phyloP scores from a whole-genome alignment of 2,888 invertebrate species.

The Biston betularia region DNA sequence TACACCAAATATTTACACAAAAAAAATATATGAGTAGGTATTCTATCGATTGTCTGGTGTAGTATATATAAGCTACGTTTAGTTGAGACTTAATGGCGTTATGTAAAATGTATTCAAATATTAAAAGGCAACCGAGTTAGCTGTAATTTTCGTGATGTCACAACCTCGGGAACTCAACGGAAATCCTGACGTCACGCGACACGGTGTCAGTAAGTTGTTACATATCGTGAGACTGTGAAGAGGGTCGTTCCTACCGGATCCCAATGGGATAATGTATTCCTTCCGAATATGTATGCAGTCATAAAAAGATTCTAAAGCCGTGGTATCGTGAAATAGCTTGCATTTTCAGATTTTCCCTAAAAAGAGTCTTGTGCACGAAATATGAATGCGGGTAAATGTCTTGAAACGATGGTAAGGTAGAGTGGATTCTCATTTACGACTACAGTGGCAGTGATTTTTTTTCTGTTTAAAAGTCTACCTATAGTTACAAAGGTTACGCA shows the following conservation, averaged over 20 bases:
- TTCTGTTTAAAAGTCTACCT: neutral
- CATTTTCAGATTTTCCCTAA: neutral
- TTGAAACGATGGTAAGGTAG: neutral
- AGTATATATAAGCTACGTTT: no score
- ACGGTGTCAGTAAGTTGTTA: constrained; percentile 33
- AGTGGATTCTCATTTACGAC: neutral
- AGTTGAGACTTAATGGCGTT: no score
- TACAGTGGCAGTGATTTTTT: neutral
- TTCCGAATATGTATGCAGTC: constrained; percentile 42
- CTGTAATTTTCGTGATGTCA: neutral
- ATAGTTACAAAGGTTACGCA: no score
- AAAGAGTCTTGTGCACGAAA: constrained; percentile 3
- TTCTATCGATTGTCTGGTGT: no score
- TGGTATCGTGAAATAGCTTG: constrained; percentile 12
- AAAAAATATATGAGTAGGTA: no score
- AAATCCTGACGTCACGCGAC: constrained; percentile 7
- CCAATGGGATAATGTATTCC: constrained; percentile 61
- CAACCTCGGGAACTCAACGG: neutral
- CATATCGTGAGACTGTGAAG: constrained; percentile 36
- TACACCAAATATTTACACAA: no score
- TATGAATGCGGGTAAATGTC: neutral
- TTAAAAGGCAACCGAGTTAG: no score
- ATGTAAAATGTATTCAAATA: no score
- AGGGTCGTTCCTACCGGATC: constrained; percentile 44
- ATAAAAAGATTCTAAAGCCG: constrained; percentile 22